These are phyloP conservation scores for Erythrocebus patas DNA, from an alignment of 2,113 vertebrate species.

Conservation along the genomic window DNA sequence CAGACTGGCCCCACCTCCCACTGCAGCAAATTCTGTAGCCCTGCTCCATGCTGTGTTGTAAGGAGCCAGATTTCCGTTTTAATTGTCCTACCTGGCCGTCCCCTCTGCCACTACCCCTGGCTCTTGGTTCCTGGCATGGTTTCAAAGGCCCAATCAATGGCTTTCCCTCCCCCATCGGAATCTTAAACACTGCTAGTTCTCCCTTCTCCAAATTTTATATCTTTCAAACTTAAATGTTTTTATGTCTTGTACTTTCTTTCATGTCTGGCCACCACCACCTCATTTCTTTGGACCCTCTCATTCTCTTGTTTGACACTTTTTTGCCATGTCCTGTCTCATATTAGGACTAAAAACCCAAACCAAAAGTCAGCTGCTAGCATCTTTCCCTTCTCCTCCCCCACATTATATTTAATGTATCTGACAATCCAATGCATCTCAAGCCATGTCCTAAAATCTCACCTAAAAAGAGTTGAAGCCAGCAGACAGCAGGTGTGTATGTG, in stretches of 20 bases:
- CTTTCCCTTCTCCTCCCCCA: background rate
- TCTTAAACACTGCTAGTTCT: slow-evolving; percentile 6
- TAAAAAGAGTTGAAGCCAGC: background rate
- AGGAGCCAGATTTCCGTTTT: slow-evolving; percentile 51
- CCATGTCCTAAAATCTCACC: background rate
- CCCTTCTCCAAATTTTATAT: background rate
- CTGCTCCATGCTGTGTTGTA: background rate
- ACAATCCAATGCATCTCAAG: background rate
- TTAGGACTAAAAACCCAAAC: background rate
- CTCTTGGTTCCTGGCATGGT: slow-evolving; percentile 32
- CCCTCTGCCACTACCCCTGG: slow-evolving; percentile 38
- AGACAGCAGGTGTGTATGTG: background rate
- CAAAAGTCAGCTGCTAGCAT: background rate
- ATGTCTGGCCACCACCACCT: background rate
- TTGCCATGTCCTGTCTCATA: background rate
- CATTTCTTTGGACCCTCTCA: background rate
- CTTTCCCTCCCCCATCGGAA: background rate
- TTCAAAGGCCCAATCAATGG: slow-evolving; percentile 35
- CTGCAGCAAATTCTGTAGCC: slow-evolving; percentile 56
- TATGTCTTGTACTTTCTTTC: background rate
- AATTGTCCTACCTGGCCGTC: slow-evolving; percentile 60
- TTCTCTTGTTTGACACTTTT: background rate
- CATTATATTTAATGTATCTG: background rate
- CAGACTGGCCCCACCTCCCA: slow-evolving; percentile 68
- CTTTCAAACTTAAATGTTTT: slow-evolving; percentile 2